Evolutionary conservation across 2,797 vertebrate species (phyloP), one percentile per base, ranked within the genome.

Genomic region (Tenualosa ilisha): DNA sequence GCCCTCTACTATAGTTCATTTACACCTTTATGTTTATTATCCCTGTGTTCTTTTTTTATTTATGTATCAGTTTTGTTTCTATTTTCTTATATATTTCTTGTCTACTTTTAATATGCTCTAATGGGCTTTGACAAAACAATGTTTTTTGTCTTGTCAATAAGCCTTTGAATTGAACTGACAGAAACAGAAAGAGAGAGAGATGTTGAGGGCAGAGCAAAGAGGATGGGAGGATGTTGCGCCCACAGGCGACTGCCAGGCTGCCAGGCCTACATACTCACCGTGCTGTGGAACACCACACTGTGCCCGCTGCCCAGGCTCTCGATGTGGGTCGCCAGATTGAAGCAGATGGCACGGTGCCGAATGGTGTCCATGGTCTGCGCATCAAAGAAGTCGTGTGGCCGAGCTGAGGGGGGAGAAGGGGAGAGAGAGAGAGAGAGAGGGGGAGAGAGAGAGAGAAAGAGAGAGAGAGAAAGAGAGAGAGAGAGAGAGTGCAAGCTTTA

Each of bases 261-360:
- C 68, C 68, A 75, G 68, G 37, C 68, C 72, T 9, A 11, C 6
- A 46, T 59, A 94, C 98, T 96, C 94, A 99, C 98, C 92, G 97
- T 97, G 96, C 98, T 99, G 91, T 99, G 96, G 92, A 99, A 99
- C 91, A 99, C 98, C 88, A 99, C 97, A 83, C 98, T 99, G 96
- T 99, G 98, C 24, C 98, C 98, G 75, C 98, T 98, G 85, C 98
- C 98, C 92, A 97, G 96, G 90, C 98, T 98, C 93, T 99, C 98
- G 87, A 99, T 99, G 89, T 98, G 98, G 86, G 98, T 99, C 85
- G 97, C 94, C 85, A 99, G 97, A 92, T 99, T 99, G 91, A 99
- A 97, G 92, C 97, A 99, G 94, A 99, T 98, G 93, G 97, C 98
- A 86, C 98, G 95, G 91, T 99, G 98, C 86, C 98, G 96, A 89